These are phyloP conservation scores for Pocillopora meandrina DNA, from an alignment of 92 coral and sea anemone species.

Conservation along the genomic window DNA sequence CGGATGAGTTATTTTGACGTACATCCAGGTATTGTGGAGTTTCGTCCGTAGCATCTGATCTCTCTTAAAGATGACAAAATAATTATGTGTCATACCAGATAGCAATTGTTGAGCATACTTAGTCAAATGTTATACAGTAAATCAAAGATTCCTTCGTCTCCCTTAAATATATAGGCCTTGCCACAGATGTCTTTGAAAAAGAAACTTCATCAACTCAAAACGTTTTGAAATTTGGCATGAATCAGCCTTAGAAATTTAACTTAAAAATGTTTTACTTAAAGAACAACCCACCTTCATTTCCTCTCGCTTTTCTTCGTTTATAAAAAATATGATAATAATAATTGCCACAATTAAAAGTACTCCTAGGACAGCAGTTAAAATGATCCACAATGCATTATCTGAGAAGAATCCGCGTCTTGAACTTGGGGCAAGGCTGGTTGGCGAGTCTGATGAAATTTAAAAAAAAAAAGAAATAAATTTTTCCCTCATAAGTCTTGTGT, in stretches of 20 bases:
- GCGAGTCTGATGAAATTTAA: not conserved
- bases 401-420: not conserved
- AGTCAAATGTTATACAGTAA: not conserved
- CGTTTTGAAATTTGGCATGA: too few species aligned
- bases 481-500: too few species aligned
- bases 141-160: not conserved
- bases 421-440: not conserved
- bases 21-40: not conserved
- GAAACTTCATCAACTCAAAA: too few species aligned
- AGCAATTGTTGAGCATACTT: not conserved
- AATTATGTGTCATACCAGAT: not conserved
- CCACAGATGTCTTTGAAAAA: too few species aligned
- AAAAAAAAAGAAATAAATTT: not conserved
- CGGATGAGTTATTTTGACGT: not conserved
- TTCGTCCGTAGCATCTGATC: not conserved
- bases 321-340: slow-evolving; percentile 8
- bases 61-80: not conserved
- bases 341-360: not conserved
- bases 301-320: slow-evolving; percentile 5
- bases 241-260: too few species aligned
- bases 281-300: slow-evolving; percentile 5
- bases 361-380: not conserved
- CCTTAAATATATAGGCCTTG: too few species aligned
- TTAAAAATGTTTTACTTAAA: not conserved
- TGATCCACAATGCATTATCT: not conserved